Evolutionary conservation across 2,888 invertebrate species (phyloP), one percentile per base, ranked within the genome.

Genomic region (Acrocera orbiculus): DNA sequence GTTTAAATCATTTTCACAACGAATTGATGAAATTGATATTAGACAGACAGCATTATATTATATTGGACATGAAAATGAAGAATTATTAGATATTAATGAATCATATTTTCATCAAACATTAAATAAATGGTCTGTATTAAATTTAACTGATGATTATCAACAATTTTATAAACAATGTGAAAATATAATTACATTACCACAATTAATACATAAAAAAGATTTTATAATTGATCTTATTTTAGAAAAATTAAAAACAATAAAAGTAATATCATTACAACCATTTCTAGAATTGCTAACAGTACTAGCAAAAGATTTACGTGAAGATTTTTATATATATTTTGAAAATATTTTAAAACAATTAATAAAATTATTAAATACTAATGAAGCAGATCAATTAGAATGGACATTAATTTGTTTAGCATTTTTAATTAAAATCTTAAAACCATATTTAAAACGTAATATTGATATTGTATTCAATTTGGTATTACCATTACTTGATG

Each of bases 261-360:
- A 85, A 48, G 67, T 70, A 27, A 55, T 83, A 37, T 82, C 76
- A 29, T 53, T 86, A 31, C 81, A 86, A 50, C 78, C 90, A 5
- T 61, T 89, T 42, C 61, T 92, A 32, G 89, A 90, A 51, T 66
- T 92, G 40, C 63, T 85, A 2, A 80, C 86, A 17, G 83, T 89
- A 8, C 54, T 89, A 32, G 83, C 86, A 5, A 76, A 80, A 53
- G 95, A 95, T 58, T 63, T 95, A 14, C 75, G 83, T 42, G 73
- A 76, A 48, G 89, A 93, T 38, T 92, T 93, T 54, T 87, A 89
- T 53, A 67, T 70, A n/a, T 71, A 83, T 47, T 93, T 90, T 50
- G 70, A 76, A 30, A 66, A 67, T 22, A 76, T 90, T 47, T 64
- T 92, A 10, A 67, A 73, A 37, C 64, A 75, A 14, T 64, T 92